Percentiles rank a stretch among this genome's conserved stretches.
Evolutionary conservation across 1,140 invertebrate genomes (phyloP).

Genomic region (Homarus americanus): DNA sequence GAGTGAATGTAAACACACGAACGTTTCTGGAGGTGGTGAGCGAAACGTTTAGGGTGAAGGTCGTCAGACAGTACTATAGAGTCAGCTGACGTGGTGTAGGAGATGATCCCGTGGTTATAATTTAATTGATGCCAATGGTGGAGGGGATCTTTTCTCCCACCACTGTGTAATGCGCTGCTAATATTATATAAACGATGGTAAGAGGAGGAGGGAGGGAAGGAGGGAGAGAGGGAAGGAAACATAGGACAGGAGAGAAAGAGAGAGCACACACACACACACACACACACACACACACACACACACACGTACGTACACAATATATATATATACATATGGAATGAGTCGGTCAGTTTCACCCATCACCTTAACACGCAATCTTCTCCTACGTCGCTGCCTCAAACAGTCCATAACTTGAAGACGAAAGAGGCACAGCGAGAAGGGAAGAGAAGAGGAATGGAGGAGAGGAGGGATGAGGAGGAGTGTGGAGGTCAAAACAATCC

Average conservation of each 20-base stretch:
- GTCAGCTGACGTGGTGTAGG: background rate
- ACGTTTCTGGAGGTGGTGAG: too few species aligned
- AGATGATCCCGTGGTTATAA: slow-evolving; percentile 47
- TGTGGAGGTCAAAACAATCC: too few species aligned
- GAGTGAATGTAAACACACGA: too few species aligned
- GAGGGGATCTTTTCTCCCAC: background rate
- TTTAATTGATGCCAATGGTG: slow-evolving; percentile 40
- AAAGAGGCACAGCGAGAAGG: too few species aligned
- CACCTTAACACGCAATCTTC: background rate
- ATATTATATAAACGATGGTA: slow-evolving; percentile 18
- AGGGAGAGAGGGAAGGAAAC: background rate
- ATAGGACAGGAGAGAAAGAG: background rate
- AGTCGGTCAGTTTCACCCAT: too few species aligned
- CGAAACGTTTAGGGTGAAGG: background rate
- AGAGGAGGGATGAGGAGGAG: too few species aligned
- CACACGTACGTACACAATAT: too few species aligned
- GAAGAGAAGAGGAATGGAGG: background rate
- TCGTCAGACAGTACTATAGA: background rate
- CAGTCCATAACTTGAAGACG: background rate
- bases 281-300: too few species aligned
- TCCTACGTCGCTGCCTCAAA: background rate
- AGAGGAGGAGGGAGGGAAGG: background rate
- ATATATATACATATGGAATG: too few species aligned
- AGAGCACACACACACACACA: background rate
- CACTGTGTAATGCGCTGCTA: slow-evolving; percentile 22